Evolutionary conservation across 2,888 invertebrate genomes (phyloP).

Genomic region (Loripinus fragilis): DNA sequence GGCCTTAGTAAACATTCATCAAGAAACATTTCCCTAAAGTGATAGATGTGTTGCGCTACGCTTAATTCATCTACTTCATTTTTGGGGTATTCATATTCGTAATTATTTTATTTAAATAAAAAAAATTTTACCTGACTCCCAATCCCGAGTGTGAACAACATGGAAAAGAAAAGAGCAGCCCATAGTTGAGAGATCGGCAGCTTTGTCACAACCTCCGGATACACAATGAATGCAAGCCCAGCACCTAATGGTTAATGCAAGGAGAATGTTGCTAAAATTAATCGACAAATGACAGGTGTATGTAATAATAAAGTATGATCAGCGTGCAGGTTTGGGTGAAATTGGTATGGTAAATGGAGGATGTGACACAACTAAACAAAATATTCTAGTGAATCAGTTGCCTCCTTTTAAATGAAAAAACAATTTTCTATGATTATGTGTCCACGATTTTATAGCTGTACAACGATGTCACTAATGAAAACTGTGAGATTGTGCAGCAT

Average conservation of each 20-base stretch:
- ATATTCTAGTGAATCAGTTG: not conserved
- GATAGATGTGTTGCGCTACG: too few species aligned
- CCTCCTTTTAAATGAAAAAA: not conserved
- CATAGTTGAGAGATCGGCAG: conserved; percentile 76
- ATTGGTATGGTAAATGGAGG: not conserved
- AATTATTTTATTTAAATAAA: too few species aligned
- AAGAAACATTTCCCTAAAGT: too few species aligned
- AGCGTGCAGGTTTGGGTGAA: conserved; percentile 8
- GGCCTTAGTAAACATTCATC: too few species aligned
- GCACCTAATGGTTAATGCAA: conserved; percentile 58
- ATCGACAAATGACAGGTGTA: not conserved
- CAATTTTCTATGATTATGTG: not conserved
- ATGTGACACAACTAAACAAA: conserved; percentile 4
- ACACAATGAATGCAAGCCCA: conserved; percentile 76
- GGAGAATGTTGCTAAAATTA: conserved; percentile 22
- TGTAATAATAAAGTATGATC: not conserved
- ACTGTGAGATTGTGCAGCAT: too few species aligned
- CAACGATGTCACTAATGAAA: not conserved
- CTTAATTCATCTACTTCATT: too few species aligned
- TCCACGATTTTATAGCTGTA: not conserved
- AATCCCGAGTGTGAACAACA: conserved; percentile 76
- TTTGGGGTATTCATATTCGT: too few species aligned
- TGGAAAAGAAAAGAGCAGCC: conserved; percentile 77
- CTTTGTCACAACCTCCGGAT: conserved; percentile 76
- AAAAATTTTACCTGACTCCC: conserved; percentile 71